These are phyloP conservation scores for Limnodromus scolopaceus DNA, from an alignment of 2,797 vertebrate genomes.

Conservation along the genomic window DNA sequence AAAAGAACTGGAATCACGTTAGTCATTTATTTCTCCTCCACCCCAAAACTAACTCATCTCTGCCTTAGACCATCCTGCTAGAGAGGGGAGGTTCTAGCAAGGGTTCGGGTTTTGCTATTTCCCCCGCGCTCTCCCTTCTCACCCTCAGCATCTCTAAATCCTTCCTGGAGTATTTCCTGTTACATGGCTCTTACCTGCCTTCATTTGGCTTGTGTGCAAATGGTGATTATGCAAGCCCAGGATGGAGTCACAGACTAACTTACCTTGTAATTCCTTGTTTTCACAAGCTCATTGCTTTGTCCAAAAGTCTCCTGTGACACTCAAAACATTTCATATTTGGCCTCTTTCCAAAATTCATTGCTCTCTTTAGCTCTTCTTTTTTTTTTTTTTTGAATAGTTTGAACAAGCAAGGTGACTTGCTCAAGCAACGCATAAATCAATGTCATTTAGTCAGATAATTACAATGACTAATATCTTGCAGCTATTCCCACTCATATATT, in stretches of 20 bases:
- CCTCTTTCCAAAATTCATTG: not conserved
- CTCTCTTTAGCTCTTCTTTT: not conserved
- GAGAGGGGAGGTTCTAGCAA: not conserved
- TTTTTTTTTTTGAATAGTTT: not conserved
- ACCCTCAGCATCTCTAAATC: not conserved
- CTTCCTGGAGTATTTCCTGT: not conserved
- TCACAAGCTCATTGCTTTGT: constrained; percentile 18
- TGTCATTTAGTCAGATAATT: constrained; percentile 1
- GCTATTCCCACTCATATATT: not conserved
- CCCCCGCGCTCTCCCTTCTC: rapidly evolving
- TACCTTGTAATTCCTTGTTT: constrained; percentile 12
- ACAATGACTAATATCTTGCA: not conserved
- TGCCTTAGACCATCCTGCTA: not conserved
- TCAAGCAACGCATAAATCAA: not conserved
- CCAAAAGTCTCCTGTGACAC: not conserved
- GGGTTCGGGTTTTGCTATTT: not conserved
- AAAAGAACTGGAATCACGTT: constrained; percentile 99
- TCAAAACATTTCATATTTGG: not conserved
- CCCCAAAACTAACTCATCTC: not conserved
- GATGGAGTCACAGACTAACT: not conserved
- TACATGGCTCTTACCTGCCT: not conserved
- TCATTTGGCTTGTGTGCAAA: not conserved
- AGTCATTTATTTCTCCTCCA: constrained; percentile 47
- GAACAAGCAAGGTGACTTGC: not conserved
- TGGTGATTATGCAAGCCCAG: not conserved